Conservation (phyloP, 2,797 vertebrate species). For the Gymnoscopelus braueri region DNA sequence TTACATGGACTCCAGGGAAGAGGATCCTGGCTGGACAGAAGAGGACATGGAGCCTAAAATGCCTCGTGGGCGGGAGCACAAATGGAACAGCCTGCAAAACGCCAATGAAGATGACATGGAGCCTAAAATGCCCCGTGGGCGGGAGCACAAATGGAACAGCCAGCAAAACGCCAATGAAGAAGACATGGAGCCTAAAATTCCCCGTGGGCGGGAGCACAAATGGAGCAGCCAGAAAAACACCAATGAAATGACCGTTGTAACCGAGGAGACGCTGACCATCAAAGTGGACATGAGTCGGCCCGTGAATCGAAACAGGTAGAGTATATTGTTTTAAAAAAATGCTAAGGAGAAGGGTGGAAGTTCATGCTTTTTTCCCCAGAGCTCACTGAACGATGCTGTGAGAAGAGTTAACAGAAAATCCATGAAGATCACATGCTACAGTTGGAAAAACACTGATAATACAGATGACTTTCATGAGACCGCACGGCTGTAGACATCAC, state of each 20-base stretch:
- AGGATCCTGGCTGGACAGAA: conserved; percentile 45
- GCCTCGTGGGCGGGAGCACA: conserved; percentile 32
- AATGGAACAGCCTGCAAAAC: conserved; percentile 48
- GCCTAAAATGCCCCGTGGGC: conserved; percentile 46
- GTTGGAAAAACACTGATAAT: neutral
- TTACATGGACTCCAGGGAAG: conserved; percentile 14
- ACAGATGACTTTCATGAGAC: too few species aligned
- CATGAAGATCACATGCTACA: neutral
- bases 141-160: conserved; percentile 35
- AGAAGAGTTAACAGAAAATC: neutral
- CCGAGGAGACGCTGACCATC: conserved; percentile 86
- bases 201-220: conserved; percentile 25
- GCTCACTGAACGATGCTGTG: neutral
- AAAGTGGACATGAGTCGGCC: conserved; percentile 91
- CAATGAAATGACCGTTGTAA: conserved; percentile 7
- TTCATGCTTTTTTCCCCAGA: conserved; percentile 77
- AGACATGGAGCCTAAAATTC: conserved; percentile 34
- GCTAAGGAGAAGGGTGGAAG: conserved; percentile 73
- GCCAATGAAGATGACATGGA: neutral
- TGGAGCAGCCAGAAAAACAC: conserved; percentile 48
- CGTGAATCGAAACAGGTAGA: conserved; percentile 87
- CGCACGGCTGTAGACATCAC: too few species aligned
- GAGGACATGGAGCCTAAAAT: conserved; percentile 33
- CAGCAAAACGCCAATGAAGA: conserved; percentile 31
- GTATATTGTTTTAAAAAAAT: conserved; percentile 53